Evolutionary conservation across 1,140 invertebrate genomes (phyloP).

Genomic region (Archegozetes longisetosus): DNA sequence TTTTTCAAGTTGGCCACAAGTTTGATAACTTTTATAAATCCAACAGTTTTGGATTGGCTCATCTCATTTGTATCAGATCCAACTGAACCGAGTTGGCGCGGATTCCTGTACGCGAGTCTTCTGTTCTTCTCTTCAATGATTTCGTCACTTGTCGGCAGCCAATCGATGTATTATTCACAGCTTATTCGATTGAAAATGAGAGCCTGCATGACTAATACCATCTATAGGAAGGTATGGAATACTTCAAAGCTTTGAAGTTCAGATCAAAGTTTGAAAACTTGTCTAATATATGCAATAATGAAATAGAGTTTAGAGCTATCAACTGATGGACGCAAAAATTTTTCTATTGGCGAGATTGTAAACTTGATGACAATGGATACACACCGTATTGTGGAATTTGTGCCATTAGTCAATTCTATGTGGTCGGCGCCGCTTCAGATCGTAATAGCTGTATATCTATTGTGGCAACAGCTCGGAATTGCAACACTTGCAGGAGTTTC

Average conservation of each 20-base stretch:
- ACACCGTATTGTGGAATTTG: conserved; percentile 13
- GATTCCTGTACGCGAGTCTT: conserved; percentile 11
- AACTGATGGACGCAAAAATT: conserved; percentile 16
- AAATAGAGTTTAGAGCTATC: conserved; percentile 19
- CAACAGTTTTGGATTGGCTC: conserved; percentile 34
- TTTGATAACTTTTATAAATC: conserved; percentile 67
- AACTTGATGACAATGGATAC: conserved; percentile 22
- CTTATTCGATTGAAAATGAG: conserved; percentile 10
- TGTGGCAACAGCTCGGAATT: conserved; percentile 27
- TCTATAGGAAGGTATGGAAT: conserved; percentile 16
- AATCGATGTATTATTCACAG: conserved; percentile 27
- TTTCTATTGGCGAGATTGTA: conserved; percentile 22
- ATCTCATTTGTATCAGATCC: conserved; percentile 18
- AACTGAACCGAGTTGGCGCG: conserved; percentile 46
- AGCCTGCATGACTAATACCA: conserved; percentile 6
- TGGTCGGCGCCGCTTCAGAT: conserved; percentile 26
- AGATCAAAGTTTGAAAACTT: too few species aligned
- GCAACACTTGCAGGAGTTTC: conserved; percentile 23
- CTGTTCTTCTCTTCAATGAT: conserved; percentile 12
- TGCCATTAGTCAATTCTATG: conserved; percentile 17
- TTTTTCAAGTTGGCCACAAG: conserved; percentile 65
- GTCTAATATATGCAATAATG: too few species aligned
- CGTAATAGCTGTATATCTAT: conserved; percentile 26
- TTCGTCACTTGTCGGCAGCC: conserved; percentile 38
- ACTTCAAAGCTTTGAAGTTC: too few species aligned